Percentiles rank a stretch among this genome's conserved stretches.
Conservation (phyloP, 2,113 vertebrate species). For the Trichechus manatus region DNA sequence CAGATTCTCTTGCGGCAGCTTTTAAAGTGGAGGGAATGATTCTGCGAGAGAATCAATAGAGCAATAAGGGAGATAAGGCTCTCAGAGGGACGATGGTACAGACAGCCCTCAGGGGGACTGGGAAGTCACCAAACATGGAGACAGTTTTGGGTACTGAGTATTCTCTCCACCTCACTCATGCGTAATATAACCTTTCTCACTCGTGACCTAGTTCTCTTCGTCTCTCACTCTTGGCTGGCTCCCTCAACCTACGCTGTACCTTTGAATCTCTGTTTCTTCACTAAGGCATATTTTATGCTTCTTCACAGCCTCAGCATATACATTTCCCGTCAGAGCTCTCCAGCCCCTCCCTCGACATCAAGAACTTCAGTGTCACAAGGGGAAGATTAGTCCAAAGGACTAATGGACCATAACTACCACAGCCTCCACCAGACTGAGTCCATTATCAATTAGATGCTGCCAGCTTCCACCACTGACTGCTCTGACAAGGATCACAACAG, state of each 20-base stretch:
- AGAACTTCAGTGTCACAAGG: neutral
- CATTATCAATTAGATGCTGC: too few relatives aligned
- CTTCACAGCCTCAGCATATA: neutral
- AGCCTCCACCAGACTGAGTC: too few relatives aligned
- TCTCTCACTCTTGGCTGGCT: neutral
- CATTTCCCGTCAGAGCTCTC: neutral
- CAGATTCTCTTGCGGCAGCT: neutral
- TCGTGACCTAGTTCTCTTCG: neutral
- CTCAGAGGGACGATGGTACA: neutral
- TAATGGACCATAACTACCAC: too few relatives aligned
- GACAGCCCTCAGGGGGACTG: neutral
- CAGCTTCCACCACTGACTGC: too few relatives aligned
- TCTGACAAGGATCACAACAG: too few relatives aligned
- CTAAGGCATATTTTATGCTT: neutral
- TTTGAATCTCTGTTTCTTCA: neutral
- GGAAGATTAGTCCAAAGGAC: too few relatives aligned
- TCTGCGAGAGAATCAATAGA: slow-evolving; percentile 32
- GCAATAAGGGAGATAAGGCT: slow-evolving; percentile 7
- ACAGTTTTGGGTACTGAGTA: neutral
- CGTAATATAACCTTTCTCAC: neutral
- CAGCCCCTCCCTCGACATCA: neutral
- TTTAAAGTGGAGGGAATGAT: neutral
- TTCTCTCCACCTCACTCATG: neutral
- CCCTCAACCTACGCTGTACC: neutral
- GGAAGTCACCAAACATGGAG: neutral